Evolutionary conservation across 2,888 invertebrate species (phyloP).

Genomic region (Pyrocoelia pectoralis): DNA sequence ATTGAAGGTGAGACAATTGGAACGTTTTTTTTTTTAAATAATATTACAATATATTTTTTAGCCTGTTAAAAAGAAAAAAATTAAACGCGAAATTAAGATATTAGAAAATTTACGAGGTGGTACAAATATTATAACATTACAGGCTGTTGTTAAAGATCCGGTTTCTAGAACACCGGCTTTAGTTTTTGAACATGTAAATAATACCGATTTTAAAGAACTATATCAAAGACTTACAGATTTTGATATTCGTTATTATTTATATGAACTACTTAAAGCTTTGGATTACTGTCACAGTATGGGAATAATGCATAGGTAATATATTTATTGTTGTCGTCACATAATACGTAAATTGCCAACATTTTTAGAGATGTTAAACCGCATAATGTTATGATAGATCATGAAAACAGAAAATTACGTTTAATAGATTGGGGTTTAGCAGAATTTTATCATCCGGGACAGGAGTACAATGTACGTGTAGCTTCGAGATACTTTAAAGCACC

Average conservation of each 20-base stretch:
- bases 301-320: conserved; percentile 94
- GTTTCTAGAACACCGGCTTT: conserved; percentile 98
- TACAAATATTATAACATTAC: conserved; percentile 97
- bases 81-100: conserved; percentile 99
- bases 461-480: conserved; percentile 99
- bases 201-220: conserved; percentile 99
- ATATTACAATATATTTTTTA: too few relatives aligned
- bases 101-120: conserved; percentile 99
- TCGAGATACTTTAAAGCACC: conserved; percentile 99
- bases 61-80: conserved; percentile 99
- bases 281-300: conserved; percentile 99
- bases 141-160: conserved; percentile 99
- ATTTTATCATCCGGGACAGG: conserved; percentile 99
- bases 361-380: conserved; percentile 97
- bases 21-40: too few relatives aligned
- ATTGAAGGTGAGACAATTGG: conserved; percentile 77
- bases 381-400: conserved; percentile 99
- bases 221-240: conserved; percentile 99
- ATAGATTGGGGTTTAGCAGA: conserved; percentile 99
- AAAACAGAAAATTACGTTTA: conserved; percentile 96
- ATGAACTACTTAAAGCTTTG: conserved; percentile 96
- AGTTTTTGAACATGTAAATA: conserved; percentile 99
- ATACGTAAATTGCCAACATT: background rate
- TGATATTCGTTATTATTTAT: conserved; percentile 99
- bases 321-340: background rate